Percentiles rank a stretch among this genome's conserved stretches.
Evolutionary conservation across 2,797 vertebrate genomes (phyloP).

Genomic region (Brachyrhaphis roseni): DNA sequence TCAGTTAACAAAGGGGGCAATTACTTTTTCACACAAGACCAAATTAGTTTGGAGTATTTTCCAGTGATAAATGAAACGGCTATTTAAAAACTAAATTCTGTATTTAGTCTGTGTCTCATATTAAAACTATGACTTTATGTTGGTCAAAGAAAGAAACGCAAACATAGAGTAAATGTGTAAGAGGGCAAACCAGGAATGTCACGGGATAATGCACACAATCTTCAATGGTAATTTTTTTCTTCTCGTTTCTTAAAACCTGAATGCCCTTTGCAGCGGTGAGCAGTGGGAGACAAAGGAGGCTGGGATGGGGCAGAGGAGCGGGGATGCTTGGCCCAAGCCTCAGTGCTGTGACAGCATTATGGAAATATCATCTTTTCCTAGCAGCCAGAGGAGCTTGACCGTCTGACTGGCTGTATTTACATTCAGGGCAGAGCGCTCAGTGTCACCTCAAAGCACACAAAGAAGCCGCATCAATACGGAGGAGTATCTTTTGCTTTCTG

Average conservation of each 20-base stretch:
- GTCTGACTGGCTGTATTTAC: constrained; percentile 64
- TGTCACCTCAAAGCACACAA: constrained; percentile 49
- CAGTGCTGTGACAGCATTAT: constrained; percentile 75
- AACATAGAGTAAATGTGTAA: neutral
- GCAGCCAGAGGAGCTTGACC: constrained; percentile 65
- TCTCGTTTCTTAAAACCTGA: constrained; percentile 14
- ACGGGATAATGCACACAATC: neutral
- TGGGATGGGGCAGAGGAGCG: constrained; percentile 42
- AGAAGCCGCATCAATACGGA: constrained; percentile 33
- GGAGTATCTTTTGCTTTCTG: constrained; percentile 27
- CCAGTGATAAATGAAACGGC: neutral
- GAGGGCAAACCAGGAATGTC: neutral
- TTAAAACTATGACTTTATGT: neutral
- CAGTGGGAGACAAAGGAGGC: constrained; percentile 51
- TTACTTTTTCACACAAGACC: neutral
- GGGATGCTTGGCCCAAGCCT: constrained; percentile 45
- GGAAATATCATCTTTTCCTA: constrained; percentile 73
- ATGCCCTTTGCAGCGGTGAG: constrained; percentile 19
- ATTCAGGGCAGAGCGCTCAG: constrained; percentile 59
- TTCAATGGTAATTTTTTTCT: constrained; percentile 8
- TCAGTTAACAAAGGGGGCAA: neutral
- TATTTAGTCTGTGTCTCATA: neutral
- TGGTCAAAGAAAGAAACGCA: neutral
- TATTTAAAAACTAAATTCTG: neutral
- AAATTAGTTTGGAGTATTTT: neutral